Evolutionary conservation across 2,888 invertebrate genomes (phyloP).

Genomic region (Incurvaria masculella): DNA sequence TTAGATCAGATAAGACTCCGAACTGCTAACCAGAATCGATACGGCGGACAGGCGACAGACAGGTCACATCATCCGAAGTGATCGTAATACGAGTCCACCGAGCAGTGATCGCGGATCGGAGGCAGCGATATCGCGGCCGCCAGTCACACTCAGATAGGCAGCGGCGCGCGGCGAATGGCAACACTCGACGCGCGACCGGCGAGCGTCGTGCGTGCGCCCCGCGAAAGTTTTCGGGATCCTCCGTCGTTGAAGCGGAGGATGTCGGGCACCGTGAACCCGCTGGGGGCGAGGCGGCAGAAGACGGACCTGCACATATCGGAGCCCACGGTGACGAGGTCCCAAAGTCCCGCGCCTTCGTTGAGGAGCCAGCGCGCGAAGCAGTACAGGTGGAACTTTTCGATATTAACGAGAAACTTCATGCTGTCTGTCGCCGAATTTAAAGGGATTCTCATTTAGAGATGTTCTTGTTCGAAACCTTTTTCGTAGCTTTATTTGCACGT

Average conservation of each 20-base stretch:
- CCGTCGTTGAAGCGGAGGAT: background rate
- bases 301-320: constrained; percentile 51
- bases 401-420: too few relatives aligned
- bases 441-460: too few relatives aligned
- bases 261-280: constrained; percentile 14
- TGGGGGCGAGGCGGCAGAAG: constrained; percentile 58
- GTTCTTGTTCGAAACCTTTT: too few relatives aligned
- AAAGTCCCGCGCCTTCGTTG: constrained; percentile 54
- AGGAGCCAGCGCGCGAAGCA: constrained; percentile 50
- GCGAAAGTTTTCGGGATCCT: constrained; percentile 45
- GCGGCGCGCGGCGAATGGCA: constrained; percentile 18
- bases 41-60: too few relatives aligned
- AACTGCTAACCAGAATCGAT: too few relatives aligned
- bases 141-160: constrained; percentile 4
- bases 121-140: constrained; percentile 28
- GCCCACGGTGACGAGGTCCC: constrained; percentile 33
- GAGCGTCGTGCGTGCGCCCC: constrained; percentile 49
- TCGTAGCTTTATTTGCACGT: too few relatives aligned
- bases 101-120: constrained; percentile 31
- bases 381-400: constrained; percentile 47
- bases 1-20: too few relatives aligned
- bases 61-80: too few relatives aligned
- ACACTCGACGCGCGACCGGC: constrained; percentile 30
- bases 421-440: too few relatives aligned
- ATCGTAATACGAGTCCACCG: too few relatives aligned